Base-by-base conservation (phyloP, 2,113 vertebrate species). In the Sinocyclocheilus anshuiensis region DNA sequence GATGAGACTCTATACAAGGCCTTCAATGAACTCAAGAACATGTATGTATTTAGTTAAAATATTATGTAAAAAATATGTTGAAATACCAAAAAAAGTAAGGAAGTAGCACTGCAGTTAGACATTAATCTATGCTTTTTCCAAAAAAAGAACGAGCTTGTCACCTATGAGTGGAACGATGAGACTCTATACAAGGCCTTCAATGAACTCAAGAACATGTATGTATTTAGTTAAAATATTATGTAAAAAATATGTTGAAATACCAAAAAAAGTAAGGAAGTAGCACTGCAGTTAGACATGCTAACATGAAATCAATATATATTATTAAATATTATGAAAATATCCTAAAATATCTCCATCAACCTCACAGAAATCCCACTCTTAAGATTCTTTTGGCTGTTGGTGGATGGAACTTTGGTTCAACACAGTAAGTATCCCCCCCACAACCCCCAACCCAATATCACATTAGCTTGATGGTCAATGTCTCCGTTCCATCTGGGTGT, bases 71-170 rank as follows among this genome's bases (percentile, higher is more conserved):
- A 39, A 1, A 18, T 7, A 2, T 2, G 2, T 33, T 18, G 2
- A 15, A 74, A 45, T 39, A 74, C 18, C 9, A n/a, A 74, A 74
- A n/a, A n/a, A n/a, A n/a, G n/a, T n/a, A n/a, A n/a, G n/a, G n/a
- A n/a, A n/a, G n/a, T n/a, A n/a, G n/a, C n/a, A n/a, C n/a, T n/a
- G n/a, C n/a, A n/a, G n/a, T n/a, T n/a, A n/a, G n/a, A n/a, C n/a
- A n/a, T n/a, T 98, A 78, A 91, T 97, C 72, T 98, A 97, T 1
- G 96, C 97, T 67, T 97, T 98, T n/a, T 94, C 97, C 75, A 96
- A 89, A 90, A 74, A 1, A 91, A 92, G 89, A 97, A 96, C 0
- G 89, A 97, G 88, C 92, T 97, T 86, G 89, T 93, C 29, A 95
- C 95, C 2, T 95, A 93, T 0, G 95, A 97, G 82, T 96, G 96